Base-by-base conservation (phyloP, 2,888 invertebrate species). In the Drosophila anceps region DNA sequence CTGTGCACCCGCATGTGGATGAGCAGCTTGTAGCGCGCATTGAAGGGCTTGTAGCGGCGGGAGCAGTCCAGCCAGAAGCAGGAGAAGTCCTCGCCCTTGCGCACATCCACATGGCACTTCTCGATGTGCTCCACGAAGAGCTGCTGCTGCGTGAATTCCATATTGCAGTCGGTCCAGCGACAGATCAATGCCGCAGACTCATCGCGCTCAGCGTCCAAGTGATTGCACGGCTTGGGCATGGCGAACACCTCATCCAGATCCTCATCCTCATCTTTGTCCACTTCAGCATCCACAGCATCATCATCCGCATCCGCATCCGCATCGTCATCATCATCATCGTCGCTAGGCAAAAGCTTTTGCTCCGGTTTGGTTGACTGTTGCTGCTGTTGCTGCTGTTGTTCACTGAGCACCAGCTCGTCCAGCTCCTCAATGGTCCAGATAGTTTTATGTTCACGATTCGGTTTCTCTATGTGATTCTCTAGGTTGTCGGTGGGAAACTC, bases 1-100 rank as follows among this genome's bases (percentile, higher is more conserved):
- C 98, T 98, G 93, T 99, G 99, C 0, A 99, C 97, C 18, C 99
- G 94, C 98, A 99, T 91, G 61, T 91, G 91, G 33, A 97, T 99
- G 44, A 99, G 95, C 48, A 99, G 94, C 93, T 99, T 99, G 94
- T 99, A 99, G 79, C 99, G 95, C 0, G 99, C 99, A 93, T 99
- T 99, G 94, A 99, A 99, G 13, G 91, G 98, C 65, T 98, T 95
- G 18, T 96, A 95, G 76, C 96, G 95, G 61, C 98, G 94, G 0
- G 97, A 96, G 93, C 99, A 99, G n/a, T 97, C 97, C 64, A 95
- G 94, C 99, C 99, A 99, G 51, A 96, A 95, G 90, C 99, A 99
- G 37, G 98, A 96, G 93, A 98, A 99, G 84, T 98, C 97, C 84
- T 98, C 96, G 15, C 96, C 96, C 94, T 95, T 96, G 92, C 95